Conservation (phyloP, 2,797 vertebrate genomes). For the Halcyon smyrnensis region DNA sequence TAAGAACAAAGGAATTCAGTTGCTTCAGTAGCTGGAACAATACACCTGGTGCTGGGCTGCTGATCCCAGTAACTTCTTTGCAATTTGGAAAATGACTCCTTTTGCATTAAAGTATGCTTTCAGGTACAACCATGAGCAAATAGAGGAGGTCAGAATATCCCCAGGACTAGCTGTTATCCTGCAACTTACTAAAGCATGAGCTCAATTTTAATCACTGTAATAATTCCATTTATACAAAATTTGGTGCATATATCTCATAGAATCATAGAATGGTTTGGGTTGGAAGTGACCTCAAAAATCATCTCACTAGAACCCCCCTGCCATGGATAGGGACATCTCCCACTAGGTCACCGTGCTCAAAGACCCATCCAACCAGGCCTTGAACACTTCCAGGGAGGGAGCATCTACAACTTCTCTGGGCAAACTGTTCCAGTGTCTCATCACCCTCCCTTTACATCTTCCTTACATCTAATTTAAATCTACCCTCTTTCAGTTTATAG, state of each 20-base stretch:
- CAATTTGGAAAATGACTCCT: not conserved
- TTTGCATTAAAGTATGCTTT: not conserved
- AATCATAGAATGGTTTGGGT: not conserved
- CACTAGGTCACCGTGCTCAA: no score
- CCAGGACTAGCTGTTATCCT: not conserved
- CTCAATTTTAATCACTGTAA: not conserved
- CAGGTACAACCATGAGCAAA: not conserved
- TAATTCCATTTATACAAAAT: not conserved
- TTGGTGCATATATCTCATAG: not conserved
- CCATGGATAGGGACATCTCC: no score
- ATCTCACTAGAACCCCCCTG: no score
- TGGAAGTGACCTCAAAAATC: not conserved
- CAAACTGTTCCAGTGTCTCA: no score
- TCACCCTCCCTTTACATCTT: no score
- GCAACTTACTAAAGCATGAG: not conserved
- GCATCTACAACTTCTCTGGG: not conserved
- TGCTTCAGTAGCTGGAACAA: not conserved
- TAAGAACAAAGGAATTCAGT: not conserved
- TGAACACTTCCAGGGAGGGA: no score
- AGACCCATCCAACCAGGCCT: no score
- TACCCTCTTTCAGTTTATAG: no score
- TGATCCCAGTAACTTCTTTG: not conserved
- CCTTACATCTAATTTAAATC: no score
- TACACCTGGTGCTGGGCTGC: fast-evolving
- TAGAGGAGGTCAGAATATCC: not conserved